Evolutionary conservation across 2,113 vertebrate species (phyloP), one percentile per base, ranked within the genome.

Genomic region (Picathartes gymnocephalus): DNA sequence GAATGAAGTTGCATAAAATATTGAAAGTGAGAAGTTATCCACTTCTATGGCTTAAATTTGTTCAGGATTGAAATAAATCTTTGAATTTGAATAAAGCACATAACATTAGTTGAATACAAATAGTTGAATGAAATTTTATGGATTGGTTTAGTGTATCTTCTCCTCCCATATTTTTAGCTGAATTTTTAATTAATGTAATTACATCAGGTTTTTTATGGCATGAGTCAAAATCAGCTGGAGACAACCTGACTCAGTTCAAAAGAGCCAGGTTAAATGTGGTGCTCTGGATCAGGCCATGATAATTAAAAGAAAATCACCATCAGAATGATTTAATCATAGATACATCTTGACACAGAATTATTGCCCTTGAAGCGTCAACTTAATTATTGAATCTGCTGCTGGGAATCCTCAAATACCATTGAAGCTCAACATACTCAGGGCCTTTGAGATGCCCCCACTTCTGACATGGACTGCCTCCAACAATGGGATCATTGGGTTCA

Each of bases 301-400:
- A 94, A 91, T 93, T 90, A 93, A 81, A 83, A 73, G 45, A 69
- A 93, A 86, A 93, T 95, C 79, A 95, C 57, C 71, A 66, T 69
- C 81, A 91, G 40, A 93, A 88, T 92, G 42, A 79, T 90, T 94
- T 90, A 92, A 83, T 94, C 90, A 71, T 24, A 74, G 90, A 30
- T 45, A 81, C 0, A 2, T 73, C 64, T 78, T 86, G 68, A 88
- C 71, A 90, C 22, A 62, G 54, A 78, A 88, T 89, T 95, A 95
- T 58, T 91, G 56, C 60, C 87, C 88, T 94, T 78, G 44, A 90
- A 92, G 92, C 2, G 0, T 90, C 85, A 88, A 69, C 44, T 86
- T 91, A 77, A 70, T 94, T 85, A 82, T 88, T 70, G 69, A 73
- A 95, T 66, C 50, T 83, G 64, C 79, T 88, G 28, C 85, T 90